Percentiles rank a stretch among this genome's conserved stretches.
Evolutionary conservation across 1,140 invertebrate genomes (phyloP).

Genomic region (Oedothorax gibbosus): DNA sequence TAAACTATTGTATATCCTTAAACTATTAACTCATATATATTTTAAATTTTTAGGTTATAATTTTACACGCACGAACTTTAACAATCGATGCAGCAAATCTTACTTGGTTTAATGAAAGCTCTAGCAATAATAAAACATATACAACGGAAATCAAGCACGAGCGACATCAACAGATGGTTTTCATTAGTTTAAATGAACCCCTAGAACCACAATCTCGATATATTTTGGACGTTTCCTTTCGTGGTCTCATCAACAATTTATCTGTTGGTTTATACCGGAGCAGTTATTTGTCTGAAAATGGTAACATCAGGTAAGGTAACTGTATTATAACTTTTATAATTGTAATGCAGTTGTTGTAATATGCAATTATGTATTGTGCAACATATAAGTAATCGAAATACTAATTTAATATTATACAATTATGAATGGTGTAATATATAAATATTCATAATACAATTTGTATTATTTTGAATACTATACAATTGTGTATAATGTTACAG

Average conservation of each 20-base stretch:
- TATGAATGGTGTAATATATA: no score
- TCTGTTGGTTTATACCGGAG: constrained; percentile 68
- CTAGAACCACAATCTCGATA: constrained; percentile 74
- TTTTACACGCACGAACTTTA: constrained; percentile 41
- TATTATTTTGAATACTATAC: no score
- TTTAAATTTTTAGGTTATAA: constrained; percentile 31
- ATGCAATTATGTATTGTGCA: no score
- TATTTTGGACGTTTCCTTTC: constrained; percentile 77
- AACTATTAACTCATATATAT: background rate
- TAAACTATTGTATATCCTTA: background rate
- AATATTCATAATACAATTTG: no score
- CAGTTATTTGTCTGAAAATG: constrained; percentile 51
- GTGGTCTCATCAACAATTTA: constrained; percentile 78
- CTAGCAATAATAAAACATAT: background rate
- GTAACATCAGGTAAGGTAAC: constrained; percentile 11
- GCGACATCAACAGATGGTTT: constrained; percentile 76
- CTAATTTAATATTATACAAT: no score
- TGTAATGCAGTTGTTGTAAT: no score
- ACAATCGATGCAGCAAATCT: background rate
- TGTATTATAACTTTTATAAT: background rate
- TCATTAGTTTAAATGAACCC: constrained; percentile 72
- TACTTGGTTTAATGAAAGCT: constrained; percentile 65
- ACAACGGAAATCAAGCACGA: background rate
- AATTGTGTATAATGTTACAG: no score
- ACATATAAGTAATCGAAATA: no score